A percentile compares a stretch with the other conserved stretches of the same genome.
Evolutionary conservation across 2,888 invertebrate species (phyloP).

Genomic region (Apodemia zela): DNA sequence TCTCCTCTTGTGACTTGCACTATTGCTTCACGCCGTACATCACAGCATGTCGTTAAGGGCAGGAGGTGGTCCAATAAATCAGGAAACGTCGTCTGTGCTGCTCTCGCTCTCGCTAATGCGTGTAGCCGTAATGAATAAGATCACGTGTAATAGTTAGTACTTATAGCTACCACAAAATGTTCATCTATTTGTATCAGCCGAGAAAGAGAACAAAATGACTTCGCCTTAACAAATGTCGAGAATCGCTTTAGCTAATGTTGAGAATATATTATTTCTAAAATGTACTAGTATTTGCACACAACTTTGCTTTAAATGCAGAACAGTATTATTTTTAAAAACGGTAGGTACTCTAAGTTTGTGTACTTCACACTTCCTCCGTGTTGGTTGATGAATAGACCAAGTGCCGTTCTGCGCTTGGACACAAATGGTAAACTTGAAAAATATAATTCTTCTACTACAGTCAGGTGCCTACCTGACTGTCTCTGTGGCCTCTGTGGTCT

Average conservation of each 20-base stretch:
- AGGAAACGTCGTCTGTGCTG: conserved; percentile 66
- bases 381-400: no score
- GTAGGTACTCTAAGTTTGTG: no score
- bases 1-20: conserved; percentile 30
- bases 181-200: conserved; percentile 1
- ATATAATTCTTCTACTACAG: no score
- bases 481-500: no score
- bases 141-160: conserved; percentile 46
- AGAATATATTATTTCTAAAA: not conserved
- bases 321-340: no score
- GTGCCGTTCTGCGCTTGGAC: no score
- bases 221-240: not conserved
- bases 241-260: not conserved
- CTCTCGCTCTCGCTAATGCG: conserved; percentile 20
- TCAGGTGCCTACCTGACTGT: no score
- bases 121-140: conserved; percentile 67
- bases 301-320: not conserved
- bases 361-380: no score
- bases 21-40: conserved; percentile 54
- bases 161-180: conserved; percentile 17
- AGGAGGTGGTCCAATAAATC: conserved; percentile 79
- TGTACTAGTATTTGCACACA: not conserved
- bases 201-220: not conserved
- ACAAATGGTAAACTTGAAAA: no score
- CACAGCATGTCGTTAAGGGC: conserved; percentile 77